Base-by-base conservation (phyloP, 2,797 vertebrate genomes). In the Acanthis flammea region DNA sequence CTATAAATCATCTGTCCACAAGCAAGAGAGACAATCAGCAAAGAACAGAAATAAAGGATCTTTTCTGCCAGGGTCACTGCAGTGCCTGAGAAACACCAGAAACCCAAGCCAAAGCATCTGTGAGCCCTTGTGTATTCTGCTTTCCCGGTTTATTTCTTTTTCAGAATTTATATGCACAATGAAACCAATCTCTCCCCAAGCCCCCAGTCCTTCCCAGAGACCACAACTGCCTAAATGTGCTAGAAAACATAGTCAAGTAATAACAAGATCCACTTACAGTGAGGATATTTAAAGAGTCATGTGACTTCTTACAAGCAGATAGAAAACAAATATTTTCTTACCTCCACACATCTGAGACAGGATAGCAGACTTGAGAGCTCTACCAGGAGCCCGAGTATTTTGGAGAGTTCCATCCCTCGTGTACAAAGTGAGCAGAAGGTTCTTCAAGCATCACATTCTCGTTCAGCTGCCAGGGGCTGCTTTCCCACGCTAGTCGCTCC, bases 311-410 rank as follows among this genome's bases (percentile, higher is more conserved):
- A 80, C 16, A 58, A 67, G 71, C 30, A 84, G 67, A 72, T 2
- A 86, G 72, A 89, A 88, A 85, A 92, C 81, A 24, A 91, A 74
- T 33, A 23, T n/a, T 77, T 86, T 89, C 96, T 92, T 97, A 98
- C 97, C 97, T 97, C 85, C 45, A 19, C 55, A 9, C 60, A 81
- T 82, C 57, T 86, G 86, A 95, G 62, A 65, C 63, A 93, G 55
- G 70, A 67, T 6, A 96, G 84, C 50, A 96, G 78, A 66, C 47
- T 74, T 11, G 10, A 58, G 14, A 96, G 73, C 73, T 89, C 62
- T 66, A 94, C 18, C 22, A 97, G 79, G 75, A 95, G 55, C 73
- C 74, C 7, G 4, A 94, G 48, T 14, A 77, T 75, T 91, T 62
- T 76, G 44, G 31, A 62, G 45, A 92, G 47, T 74, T 71, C 93